These are phyloP conservation scores for Coendou prehensilis DNA, from an alignment of 2,797 vertebrate species.

Conservation along the genomic window DNA sequence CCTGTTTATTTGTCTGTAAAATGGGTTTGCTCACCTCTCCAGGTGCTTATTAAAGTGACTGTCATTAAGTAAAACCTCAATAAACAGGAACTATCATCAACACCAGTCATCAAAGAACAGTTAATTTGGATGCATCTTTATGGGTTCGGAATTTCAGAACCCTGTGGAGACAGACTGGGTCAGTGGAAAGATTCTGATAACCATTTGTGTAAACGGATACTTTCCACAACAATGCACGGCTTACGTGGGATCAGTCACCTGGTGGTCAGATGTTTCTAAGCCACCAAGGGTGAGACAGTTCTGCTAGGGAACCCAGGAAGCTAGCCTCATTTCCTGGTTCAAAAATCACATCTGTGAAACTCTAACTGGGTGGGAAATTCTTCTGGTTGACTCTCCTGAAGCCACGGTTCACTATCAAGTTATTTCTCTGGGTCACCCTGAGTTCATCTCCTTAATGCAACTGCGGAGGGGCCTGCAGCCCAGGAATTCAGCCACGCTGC, in stretches of 20 bases:
- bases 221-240: neutral
- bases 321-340: constrained; percentile 75
- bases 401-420: constrained; percentile 70
- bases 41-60: neutral
- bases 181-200: neutral
- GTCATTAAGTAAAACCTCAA: neutral
- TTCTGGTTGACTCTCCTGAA: constrained; percentile 54
- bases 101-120: neutral
- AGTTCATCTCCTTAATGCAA: constrained; percentile 63
- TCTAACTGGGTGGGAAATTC: constrained; percentile 78
- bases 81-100: neutral
- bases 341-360: constrained; percentile 82
- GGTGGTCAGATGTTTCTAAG: constrained; percentile 49
- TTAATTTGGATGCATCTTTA: neutral
- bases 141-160: neutral
- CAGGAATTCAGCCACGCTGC: neutral
- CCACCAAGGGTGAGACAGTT: constrained; percentile 17
- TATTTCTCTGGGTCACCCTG: constrained; percentile 71
- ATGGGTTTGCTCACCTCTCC: neutral
- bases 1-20: constrained; percentile 30
- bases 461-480: neutral
- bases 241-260: constrained; percentile 65
- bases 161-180: neutral
- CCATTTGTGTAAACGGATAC: neutral
- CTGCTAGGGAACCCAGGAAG: constrained; percentile 14